These are phyloP conservation scores for Pteropus rufus DNA, from an alignment of 2,797 vertebrate species.

Conservation along the genomic window DNA sequence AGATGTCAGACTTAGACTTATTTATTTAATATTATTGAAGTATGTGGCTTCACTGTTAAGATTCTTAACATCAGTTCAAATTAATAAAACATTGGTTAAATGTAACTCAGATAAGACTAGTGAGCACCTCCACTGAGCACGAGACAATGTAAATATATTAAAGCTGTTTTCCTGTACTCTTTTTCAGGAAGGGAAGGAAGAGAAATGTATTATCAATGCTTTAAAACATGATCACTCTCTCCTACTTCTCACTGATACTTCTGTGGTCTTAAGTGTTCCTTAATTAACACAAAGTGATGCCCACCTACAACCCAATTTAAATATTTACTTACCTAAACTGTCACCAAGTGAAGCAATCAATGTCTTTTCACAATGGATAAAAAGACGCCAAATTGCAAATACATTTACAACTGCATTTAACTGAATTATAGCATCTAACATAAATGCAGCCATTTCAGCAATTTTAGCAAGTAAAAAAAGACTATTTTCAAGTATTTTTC, in stretches of 20 bases:
- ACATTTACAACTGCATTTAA: neutral
- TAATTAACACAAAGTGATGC: neutral
- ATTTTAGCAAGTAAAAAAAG: constrained; percentile 6
- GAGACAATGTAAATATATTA: neutral
- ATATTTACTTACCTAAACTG: neutral
- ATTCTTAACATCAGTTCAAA: neutral
- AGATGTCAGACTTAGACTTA: neutral
- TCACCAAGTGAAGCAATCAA: neutral
- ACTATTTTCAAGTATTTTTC: neutral
- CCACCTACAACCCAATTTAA: neutral
- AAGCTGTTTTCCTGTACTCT: neutral
- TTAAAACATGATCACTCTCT: neutral
- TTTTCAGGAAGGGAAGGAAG: neutral
- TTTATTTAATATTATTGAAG: neutral
- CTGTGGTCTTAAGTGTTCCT: neutral
- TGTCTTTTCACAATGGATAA: neutral
- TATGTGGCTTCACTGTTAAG: neutral
- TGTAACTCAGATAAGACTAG: neutral
- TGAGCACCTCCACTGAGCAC: neutral
- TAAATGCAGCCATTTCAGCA: neutral
- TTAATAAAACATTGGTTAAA: neutral
- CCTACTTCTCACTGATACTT: neutral
- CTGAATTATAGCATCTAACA: neutral
- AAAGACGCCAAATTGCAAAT: neutral
- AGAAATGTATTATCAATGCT: neutral